phyloP scores from a whole-genome alignment of 2,113 vertebrate genomes.

The Rhinolophus sinicus region DNA sequence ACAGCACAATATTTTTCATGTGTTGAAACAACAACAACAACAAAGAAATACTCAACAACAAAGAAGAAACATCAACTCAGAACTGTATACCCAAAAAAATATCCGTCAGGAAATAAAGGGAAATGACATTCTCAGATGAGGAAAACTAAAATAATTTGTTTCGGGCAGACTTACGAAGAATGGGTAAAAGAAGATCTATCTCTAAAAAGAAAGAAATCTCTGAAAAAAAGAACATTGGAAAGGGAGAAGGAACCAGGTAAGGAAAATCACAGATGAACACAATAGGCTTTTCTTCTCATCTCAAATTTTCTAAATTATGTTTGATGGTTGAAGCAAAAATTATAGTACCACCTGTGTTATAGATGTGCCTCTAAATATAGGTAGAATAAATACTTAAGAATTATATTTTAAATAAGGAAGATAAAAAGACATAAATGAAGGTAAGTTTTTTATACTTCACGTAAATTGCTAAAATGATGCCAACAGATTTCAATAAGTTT shows the following conservation, averaged over 20 bases:
- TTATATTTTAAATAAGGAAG: not conserved
- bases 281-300: not conserved
- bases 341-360: not conserved
- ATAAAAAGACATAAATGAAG: not conserved
- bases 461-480: not conserved
- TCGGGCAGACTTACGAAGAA: not conserved
- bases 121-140: not conserved
- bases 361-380: not conserved
- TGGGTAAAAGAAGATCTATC: not conserved
- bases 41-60: too few relatives aligned
- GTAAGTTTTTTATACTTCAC: not conserved
- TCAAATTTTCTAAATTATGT: constrained; percentile 20
- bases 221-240: not conserved
- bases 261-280: not conserved
- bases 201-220: not conserved
- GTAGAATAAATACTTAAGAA: not conserved
- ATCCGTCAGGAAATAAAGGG: not conserved
- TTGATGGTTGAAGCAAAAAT: not conserved
- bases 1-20: not conserved
- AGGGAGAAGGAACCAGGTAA: not conserved
- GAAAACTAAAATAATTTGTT: constrained; percentile 27
- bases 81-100: not conserved
- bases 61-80: not conserved
- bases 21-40: not conserved
- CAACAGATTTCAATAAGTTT: not conserved